Percentiles rank a stretch among this genome's conserved stretches.
phyloP scores from a whole-genome alignment of 2,888 invertebrate species.

The Diaphora mendica region DNA sequence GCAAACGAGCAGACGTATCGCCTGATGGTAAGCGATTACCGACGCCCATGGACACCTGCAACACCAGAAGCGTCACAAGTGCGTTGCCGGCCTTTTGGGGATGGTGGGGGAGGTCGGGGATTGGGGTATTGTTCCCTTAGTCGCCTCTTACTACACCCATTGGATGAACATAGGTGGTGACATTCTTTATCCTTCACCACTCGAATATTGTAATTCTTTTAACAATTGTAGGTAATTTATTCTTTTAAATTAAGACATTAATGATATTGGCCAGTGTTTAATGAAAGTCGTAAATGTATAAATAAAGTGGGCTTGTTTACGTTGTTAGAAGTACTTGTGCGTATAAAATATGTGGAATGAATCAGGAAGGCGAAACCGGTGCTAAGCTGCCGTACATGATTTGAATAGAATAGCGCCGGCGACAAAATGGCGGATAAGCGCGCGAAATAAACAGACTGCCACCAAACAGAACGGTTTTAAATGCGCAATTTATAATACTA shows the following conservation, averaged over 20 bases:
- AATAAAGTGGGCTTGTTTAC: conserved; percentile 6
- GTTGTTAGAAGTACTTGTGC: neutral
- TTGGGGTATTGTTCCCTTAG: too few relatives aligned
- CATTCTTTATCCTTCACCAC: too few relatives aligned
- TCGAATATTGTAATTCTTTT: neutral
- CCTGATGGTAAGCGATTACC: too few relatives aligned
- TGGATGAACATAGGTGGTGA: too few relatives aligned
- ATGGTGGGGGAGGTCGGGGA: too few relatives aligned
- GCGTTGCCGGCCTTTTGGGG: too few relatives aligned
- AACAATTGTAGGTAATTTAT: too few relatives aligned
- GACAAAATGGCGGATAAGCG: conserved; percentile 43
- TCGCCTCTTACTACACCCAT: too few relatives aligned
- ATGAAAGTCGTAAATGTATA: neutral
- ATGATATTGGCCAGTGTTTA: neutral
- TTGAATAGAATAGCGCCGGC: conserved; percentile 35
- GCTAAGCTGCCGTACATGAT: conserved; percentile 25
- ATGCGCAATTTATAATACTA: conserved; percentile 33
- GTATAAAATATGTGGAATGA: conserved; percentile 11
- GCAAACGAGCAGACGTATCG: too few relatives aligned
- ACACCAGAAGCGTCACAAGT: too few relatives aligned
- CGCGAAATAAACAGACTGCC: conserved; percentile 28
- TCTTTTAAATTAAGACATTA: neutral
- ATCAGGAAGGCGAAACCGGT: conserved; percentile 34
- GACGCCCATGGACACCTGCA: too few relatives aligned
- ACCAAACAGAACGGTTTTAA: conserved; percentile 27